Evolutionary conservation across 2,113 vertebrate species (phyloP), one percentile per base, ranked within the genome.

Genomic region (Halcyon malimbica): DNA sequence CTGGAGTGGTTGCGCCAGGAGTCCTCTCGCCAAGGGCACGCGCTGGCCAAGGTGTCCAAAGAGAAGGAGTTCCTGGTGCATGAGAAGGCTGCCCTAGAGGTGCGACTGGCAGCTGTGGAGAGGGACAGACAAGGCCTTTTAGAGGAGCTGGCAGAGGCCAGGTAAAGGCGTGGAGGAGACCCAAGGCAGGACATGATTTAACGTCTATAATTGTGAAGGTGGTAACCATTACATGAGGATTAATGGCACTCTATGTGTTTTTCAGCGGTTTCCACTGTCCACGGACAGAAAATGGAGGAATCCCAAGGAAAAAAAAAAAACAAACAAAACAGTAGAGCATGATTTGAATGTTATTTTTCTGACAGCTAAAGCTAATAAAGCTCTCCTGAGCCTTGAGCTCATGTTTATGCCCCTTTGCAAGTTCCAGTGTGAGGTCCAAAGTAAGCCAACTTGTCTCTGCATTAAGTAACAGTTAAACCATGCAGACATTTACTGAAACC

Each of bases 81-180:
- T 37, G 98, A 99, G 83, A 98, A 90, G 63, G 97, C 97, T 20
- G 75, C 95, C 73, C 97, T 98, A 2, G 97, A 98, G 96, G 97
- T 98, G 53, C 96, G 83, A 77, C 86, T 98, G 82, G 97, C 93
- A 46, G 90, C 91, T 16, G 33, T 92, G 81, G 97, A 97, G 84
- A 97, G 85, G 63, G 98, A 98, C 65, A 93, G 74, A 48, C 91
- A 97, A 35, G 95, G 97, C 60, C 94, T 98, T 48, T 44, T 96
- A 28, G 97, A 97, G 59, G 98, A 98, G 89, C 93, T 98, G 16
- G 91, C 97, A 92, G 98, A 98, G 51, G 97, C 98, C 89, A 98
- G 98, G 99, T 99, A 97, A 90, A 90, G 60, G 51, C 69, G 70
- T 84, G 70, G 59, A 42, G 54, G 35, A 76, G 21, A 24, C 14